Percentiles rank a stretch among this genome's conserved stretches.
phyloP scores from a whole-genome alignment of 2,797 vertebrate species.

The Pteronotus mesoamericanus region DNA sequence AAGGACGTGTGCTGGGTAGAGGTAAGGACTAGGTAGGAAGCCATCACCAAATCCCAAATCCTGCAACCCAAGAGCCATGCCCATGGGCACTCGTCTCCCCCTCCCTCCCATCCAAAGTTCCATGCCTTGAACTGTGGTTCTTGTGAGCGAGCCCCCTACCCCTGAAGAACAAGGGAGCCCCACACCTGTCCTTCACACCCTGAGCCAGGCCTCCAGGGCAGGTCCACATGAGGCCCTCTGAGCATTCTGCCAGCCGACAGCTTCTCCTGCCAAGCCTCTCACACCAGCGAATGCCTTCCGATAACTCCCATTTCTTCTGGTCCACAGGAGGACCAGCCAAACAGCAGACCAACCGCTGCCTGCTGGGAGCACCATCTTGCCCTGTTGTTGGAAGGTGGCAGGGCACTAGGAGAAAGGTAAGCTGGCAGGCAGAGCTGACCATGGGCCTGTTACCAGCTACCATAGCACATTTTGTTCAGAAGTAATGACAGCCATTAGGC shows the following conservation, averaged over 20 bases:
- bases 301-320: too few species aligned
- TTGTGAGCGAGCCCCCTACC: neutral
- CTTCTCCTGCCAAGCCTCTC: neutral
- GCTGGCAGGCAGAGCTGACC: neutral
- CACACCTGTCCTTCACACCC: neutral
- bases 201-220: neutral
- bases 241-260: neutral
- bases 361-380: neutral
- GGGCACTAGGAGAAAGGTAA: conserved; percentile 11
- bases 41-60: neutral
- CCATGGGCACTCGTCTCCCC: neutral
- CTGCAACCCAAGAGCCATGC: neutral
- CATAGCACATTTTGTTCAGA: conserved; percentile 48
- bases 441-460: neutral
- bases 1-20: too few species aligned
- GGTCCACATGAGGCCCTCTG: neutral
- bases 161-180: too few species aligned
- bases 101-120: too few species aligned
- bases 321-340: neutral
- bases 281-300: neutral
- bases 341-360: neutral
- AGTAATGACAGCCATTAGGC: conserved; percentile 69
- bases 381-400: neutral
- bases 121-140: neutral
- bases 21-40: neutral